A percentile compares a stretch with the other conserved stretches of the same genome.
phyloP scores from a whole-genome alignment of 1,140 invertebrate species.

The Metopolophium dirhodum region DNA sequence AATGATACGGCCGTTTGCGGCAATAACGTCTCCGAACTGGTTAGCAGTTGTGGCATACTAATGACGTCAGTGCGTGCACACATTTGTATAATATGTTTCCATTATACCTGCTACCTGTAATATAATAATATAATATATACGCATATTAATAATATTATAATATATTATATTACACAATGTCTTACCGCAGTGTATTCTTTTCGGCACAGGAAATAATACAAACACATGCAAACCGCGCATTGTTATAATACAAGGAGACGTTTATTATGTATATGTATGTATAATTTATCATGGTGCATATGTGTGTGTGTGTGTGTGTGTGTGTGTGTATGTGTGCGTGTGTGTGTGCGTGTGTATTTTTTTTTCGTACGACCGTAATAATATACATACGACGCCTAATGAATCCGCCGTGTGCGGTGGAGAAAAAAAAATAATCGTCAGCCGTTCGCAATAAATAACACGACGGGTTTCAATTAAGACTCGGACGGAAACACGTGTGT shows the following conservation, averaged over 20 bases:
- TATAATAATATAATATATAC: neutral
- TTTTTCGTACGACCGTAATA: slow-evolving; percentile 17
- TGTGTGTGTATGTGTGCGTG: neutral
- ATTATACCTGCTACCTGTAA: neutral
- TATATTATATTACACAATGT: slow-evolving; percentile 1
- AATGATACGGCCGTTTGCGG: neutral
- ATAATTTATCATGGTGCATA: too few species aligned
- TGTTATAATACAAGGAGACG: neutral
- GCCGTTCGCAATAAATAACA: slow-evolving; percentile 10
- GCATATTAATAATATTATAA: neutral
- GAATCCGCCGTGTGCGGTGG: neutral
- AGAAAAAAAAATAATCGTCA: slow-evolving; percentile 9
- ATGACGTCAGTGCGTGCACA: neutral
- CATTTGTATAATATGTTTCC: neutral
- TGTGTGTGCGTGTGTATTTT: neutral
- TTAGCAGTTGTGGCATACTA: slow-evolving; percentile 15
- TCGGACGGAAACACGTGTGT: slow-evolving; percentile 1
- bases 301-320: neutral
- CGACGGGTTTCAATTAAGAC: neutral
- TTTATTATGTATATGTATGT: neutral
- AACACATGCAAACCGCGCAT: neutral
- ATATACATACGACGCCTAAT: neutral
- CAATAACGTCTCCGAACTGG: slow-evolving; percentile 15
- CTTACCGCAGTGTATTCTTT: neutral
- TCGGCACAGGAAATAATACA: neutral